Evolutionary conservation across 2,888 invertebrate species (phyloP).

Genomic region (Drosophila demipolita): DNA sequence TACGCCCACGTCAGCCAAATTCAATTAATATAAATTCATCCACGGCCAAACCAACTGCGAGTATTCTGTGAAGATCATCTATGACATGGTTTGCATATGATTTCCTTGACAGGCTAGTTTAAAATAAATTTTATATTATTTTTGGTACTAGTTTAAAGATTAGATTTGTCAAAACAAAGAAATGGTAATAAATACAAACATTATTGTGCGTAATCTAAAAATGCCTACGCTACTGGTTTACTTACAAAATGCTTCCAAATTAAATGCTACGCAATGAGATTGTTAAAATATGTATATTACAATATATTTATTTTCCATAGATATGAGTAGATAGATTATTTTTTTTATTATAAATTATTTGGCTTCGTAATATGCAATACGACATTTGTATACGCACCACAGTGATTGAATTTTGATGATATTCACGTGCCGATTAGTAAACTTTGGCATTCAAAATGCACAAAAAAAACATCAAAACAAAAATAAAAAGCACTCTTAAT

Average conservation of each 20-base stretch:
- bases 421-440: slow-evolving; percentile 21
- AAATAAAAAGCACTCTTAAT: neutral
- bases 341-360: neutral
- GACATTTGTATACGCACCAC: neutral
- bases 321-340: neutral
- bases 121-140: neutral
- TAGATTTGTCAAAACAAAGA: slow-evolving; percentile 9
- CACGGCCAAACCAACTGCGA: slow-evolving; percentile 11
- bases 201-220: neutral
- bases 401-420: neutral
- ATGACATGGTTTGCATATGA: neutral
- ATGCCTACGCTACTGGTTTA: neutral
- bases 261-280: neutral
- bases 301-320: neutral
- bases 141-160: neutral
- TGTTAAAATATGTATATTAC: neutral
- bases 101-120: neutral
- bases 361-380: neutral
- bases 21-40: slow-evolving; percentile 50
- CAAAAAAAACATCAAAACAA: slow-evolving; percentile 3
- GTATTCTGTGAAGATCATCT: neutral
- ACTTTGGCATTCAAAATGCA: slow-evolving; percentile 7
- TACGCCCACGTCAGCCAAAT: slow-evolving; percentile 55
- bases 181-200: neutral
- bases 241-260: neutral